Conservation (phyloP, 2,888 invertebrate species). For the Apotomis capreana region DNA sequence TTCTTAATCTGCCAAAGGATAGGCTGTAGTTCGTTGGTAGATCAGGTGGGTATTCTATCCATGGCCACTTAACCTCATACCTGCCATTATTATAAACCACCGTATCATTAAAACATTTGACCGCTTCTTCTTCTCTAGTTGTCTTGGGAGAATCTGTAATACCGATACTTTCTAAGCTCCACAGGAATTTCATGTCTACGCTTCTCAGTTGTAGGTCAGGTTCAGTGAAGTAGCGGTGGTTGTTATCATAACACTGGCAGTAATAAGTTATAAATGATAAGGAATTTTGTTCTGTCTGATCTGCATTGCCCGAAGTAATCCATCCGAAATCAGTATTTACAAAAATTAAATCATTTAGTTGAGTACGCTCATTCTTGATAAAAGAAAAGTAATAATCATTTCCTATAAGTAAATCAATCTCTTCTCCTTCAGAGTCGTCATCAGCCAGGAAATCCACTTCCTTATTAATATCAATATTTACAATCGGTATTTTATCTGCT, state of each 20-base stretch:
- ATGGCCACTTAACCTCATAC: slow-evolving; percentile 45
- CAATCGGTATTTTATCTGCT: too few species aligned
- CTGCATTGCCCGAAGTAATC: too few species aligned
- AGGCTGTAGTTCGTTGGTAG: slow-evolving; percentile 43
- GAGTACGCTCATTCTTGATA: too few species aligned
- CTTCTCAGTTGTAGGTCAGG: background rate
- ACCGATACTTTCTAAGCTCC: slow-evolving; percentile 7
- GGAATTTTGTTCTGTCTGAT: background rate
- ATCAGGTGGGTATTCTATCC: slow-evolving; percentile 41
- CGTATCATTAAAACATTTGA: slow-evolving; percentile 1
- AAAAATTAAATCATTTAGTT: too few species aligned
- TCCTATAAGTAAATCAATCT: too few species aligned
- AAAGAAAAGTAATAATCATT: too few species aligned
- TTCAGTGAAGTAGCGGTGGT: background rate
- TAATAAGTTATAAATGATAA: background rate
- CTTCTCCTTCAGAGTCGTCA: too few species aligned
- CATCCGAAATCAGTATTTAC: too few species aligned
- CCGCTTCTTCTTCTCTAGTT: slow-evolving; percentile 2
- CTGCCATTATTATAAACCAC: slow-evolving; percentile 32
- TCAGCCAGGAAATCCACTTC: too few species aligned
- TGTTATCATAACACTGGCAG: background rate
- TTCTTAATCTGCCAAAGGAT: slow-evolving; percentile 39
- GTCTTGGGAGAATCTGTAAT: slow-evolving; percentile 26
- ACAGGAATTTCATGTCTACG: background rate
- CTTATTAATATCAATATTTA: too few species aligned